These are phyloP conservation scores for Hymenochirus boettgeri DNA, from an alignment of 2,113 vertebrate genomes.

Conservation along the genomic window DNA sequence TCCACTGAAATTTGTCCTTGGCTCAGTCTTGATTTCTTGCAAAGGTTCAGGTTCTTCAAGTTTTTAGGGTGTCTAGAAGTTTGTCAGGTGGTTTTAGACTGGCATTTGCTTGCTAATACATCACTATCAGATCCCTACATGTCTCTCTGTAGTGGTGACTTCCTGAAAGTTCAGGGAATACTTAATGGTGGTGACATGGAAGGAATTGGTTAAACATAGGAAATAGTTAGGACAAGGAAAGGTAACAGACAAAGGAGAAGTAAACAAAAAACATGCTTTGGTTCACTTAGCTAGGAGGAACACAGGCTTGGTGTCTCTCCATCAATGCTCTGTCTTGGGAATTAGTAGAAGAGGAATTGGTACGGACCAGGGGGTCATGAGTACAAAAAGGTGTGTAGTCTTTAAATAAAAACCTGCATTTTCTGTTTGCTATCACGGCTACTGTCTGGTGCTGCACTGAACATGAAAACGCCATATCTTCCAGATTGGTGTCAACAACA, in stretches of 20 bases:
- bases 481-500: conserved; percentile 44
- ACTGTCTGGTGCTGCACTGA: not conserved
- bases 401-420: conserved; percentile 50
- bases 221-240: too few relatives aligned
- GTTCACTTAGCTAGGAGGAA: too few relatives aligned
- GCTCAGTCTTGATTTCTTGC: conserved; percentile 52
- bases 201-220: not conserved
- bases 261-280: too few relatives aligned
- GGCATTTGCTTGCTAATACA: conserved; percentile 51
- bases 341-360: too few relatives aligned
- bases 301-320: too few relatives aligned
- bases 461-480: conserved; percentile 20
- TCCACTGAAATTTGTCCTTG: conserved; percentile 79
- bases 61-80: conserved; percentile 83
- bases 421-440: conserved; percentile 38
- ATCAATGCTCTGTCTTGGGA: too few relatives aligned
- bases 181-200: not conserved
- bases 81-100: conserved; percentile 76
- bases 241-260: not conserved
- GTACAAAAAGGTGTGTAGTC: not conserved
- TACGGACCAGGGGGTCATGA: not conserved
- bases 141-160: conserved; percentile 52
- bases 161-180: conserved; percentile 53
- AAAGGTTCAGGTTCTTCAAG: conserved; percentile 79
- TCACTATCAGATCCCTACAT: conserved; percentile 55